Evolutionary conservation across 2,113 vertebrate genomes (phyloP).

Genomic region (Vireo altiloquus): DNA sequence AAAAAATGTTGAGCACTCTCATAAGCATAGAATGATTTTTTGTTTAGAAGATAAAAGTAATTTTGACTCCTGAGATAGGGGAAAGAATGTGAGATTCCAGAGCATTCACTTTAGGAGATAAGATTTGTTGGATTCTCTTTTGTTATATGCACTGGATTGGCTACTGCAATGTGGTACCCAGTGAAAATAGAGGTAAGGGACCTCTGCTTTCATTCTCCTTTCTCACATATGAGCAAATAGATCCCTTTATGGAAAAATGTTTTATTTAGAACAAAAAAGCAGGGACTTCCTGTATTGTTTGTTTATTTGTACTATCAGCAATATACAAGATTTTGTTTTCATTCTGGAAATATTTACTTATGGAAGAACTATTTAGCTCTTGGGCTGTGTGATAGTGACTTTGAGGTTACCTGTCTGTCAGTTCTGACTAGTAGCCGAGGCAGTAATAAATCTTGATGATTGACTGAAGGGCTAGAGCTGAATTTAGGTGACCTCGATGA

Average conservation of each 20-base stretch:
- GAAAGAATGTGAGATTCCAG: not conserved
- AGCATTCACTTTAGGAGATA: not conserved
- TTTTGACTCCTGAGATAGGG: not conserved
- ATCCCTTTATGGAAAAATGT: not conserved
- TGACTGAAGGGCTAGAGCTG: not conserved
- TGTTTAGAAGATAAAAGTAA: not conserved
- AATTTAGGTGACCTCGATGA: not conserved
- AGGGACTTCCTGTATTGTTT: not conserved
- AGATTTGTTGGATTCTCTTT: not conserved
- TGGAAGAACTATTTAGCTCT: not conserved
- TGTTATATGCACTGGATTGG: not conserved
- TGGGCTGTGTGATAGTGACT: not conserved
- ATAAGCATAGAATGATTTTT: not conserved
- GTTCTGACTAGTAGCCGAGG: not conserved
- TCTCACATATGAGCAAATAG: not conserved
- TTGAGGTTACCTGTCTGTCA: not conserved
- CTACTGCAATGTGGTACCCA: not conserved
- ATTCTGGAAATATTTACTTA: not conserved
- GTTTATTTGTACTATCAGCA: not conserved
- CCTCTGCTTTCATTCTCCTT: not conserved
- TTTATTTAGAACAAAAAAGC: not conserved
- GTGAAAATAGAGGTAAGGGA: not conserved
- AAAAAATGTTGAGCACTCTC: not conserved
- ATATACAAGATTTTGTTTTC: not conserved
- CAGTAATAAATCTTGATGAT: not conserved